phyloP scores from a whole-genome alignment of 2,113 vertebrate species.

The Chascanopsetta lugubris region DNA sequence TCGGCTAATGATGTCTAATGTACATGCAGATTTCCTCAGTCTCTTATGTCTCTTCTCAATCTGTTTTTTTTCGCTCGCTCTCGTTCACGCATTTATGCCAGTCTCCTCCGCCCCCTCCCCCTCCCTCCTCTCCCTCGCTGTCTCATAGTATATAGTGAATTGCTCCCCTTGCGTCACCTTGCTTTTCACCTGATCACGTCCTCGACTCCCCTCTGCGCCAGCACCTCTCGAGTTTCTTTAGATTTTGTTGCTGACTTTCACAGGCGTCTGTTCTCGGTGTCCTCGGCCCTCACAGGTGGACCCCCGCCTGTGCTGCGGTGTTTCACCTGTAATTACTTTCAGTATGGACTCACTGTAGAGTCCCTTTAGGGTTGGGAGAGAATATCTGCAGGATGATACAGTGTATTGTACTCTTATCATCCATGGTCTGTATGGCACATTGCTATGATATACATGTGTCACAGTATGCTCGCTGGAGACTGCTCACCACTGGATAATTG shows the following conservation, averaged over 20 bases:
- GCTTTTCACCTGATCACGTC: slow-evolving; percentile 28
- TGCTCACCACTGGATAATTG: too few species aligned
- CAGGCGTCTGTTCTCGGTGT: not conserved
- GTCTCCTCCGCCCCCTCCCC: slow-evolving; percentile 27
- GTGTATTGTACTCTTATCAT: too few species aligned
- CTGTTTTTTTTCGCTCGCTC: slow-evolving; percentile 40
- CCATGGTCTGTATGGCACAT: too few species aligned
- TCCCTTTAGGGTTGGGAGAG: not conserved
- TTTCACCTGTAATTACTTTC: slow-evolving; percentile 36
- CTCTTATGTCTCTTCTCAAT: slow-evolving; percentile 59
- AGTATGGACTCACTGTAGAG: not conserved
- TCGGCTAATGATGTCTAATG: slow-evolving; percentile 73
- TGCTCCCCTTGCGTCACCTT: slow-evolving; percentile 54
- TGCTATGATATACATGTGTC: too few species aligned
- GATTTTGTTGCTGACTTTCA: not conserved
- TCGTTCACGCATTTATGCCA: slow-evolving; percentile 11
- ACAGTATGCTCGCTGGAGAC: too few species aligned
- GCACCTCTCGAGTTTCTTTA: slow-evolving; percentile 11
- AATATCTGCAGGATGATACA: too few species aligned
- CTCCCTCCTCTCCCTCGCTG: slow-evolving; percentile 31
- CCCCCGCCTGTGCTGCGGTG: slow-evolving; percentile 14
- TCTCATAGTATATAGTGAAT: slow-evolving; percentile 29
- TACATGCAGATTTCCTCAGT: slow-evolving; percentile 68
- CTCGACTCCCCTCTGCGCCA: slow-evolving; percentile 31
- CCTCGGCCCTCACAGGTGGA: not conserved